These are phyloP conservation scores for Clarias platycephalus DNA, from an alignment of 2,797 vertebrate genomes.

Conservation along the genomic window DNA sequence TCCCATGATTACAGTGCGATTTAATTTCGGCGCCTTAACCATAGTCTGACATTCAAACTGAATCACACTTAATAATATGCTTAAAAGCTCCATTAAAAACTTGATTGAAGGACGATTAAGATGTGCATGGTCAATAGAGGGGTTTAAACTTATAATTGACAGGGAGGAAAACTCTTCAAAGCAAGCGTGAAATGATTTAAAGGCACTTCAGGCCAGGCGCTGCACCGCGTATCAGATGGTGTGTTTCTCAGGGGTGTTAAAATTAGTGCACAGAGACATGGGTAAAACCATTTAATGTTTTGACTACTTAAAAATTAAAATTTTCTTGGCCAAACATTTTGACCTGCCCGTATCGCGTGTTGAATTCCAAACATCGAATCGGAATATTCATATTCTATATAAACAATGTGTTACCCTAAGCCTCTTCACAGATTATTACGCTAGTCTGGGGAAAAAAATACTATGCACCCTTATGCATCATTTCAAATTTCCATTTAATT, in stretches of 20 bases:
- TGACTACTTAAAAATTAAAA: background rate
- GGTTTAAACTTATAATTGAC: constrained; percentile 38
- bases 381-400: background rate
- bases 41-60: constrained; percentile 28
- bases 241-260: background rate
- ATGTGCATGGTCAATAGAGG: constrained; percentile 22
- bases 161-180: constrained; percentile 33
- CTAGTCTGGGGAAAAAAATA: background rate
- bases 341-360: background rate
- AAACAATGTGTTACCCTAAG: background rate
- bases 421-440: background rate
- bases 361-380: background rate
- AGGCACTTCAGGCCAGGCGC: constrained; percentile 17
- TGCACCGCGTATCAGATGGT: background rate
- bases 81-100: constrained; percentile 29
- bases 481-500: background rate
- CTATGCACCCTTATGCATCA: background rate
- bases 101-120: constrained; percentile 30
- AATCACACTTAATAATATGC: constrained; percentile 8
- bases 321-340: constrained; percentile 15
- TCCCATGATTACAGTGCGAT: constrained; percentile 22
- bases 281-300: constrained; percentile 36
- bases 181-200: constrained; percentile 37
- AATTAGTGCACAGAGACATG: constrained; percentile 14
- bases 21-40: constrained; percentile 25